Evolutionary conservation across 2,113 vertebrate genomes (phyloP).

Genomic region (Entomyzon cyanotis): DNA sequence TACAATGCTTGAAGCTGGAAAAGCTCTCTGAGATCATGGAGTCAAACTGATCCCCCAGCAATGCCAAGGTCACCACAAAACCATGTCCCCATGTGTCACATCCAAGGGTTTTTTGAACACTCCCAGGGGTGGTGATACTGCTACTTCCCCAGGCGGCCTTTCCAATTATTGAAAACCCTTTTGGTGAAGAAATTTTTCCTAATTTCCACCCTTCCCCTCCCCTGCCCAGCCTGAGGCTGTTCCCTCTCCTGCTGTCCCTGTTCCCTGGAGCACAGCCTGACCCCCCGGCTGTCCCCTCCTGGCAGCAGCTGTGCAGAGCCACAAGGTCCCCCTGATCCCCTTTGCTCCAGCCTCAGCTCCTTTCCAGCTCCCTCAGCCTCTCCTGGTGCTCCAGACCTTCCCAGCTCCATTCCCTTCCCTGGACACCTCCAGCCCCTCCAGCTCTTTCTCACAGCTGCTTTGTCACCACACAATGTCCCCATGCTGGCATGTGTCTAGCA

Average conservation of each 20-base stretch:
- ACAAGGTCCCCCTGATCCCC: not conserved
- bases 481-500: not conserved
- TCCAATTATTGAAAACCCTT: not conserved
- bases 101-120: not conserved
- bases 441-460: not conserved
- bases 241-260: not conserved
- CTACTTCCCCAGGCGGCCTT: not conserved
- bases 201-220: fast-evolving
- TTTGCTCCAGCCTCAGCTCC: not conserved
- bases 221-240: not conserved
- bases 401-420: fast-evolving
- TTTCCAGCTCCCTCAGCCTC: not conserved
- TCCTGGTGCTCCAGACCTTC: not conserved
- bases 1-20: not conserved
- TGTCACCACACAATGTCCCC: not conserved
- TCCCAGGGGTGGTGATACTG: not conserved
- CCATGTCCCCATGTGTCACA: fast-evolving
- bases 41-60: not conserved
- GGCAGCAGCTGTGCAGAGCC: not conserved
- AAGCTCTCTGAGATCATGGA: not conserved
- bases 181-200: not conserved
- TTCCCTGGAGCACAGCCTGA: not conserved
- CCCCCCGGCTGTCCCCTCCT: not conserved
- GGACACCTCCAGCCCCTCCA: fast-evolving
- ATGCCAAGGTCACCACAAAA: not conserved